phyloP scores from a whole-genome alignment of 2,888 invertebrate species.

The Heliconius ismenius region DNA sequence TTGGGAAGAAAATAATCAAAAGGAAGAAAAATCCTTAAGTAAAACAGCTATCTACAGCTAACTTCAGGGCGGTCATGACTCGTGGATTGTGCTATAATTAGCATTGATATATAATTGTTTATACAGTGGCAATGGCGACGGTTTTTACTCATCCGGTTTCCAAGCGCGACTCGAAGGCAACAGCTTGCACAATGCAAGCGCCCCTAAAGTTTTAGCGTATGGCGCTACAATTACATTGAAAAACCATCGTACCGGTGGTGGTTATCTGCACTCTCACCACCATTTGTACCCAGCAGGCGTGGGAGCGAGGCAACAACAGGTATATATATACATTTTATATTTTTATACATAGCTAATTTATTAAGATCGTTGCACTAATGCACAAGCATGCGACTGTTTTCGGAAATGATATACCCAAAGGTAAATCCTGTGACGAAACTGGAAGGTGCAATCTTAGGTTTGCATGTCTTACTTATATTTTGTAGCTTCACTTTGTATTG shows the following conservation, averaged over 20 bases:
- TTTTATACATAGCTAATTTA: not conserved
- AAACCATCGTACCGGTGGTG: conserved; percentile 96
- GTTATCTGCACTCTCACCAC: conserved; percentile 97
- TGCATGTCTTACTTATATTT: no score
- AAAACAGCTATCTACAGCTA: not conserved
- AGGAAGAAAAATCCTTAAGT: no score
- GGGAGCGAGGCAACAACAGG: conserved; percentile 96
- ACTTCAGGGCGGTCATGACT: not conserved
- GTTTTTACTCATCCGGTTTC: conserved; percentile 98
- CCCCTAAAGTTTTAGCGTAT: conserved; percentile 94
- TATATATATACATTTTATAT: conserved; percentile 56
- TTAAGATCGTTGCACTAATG: no score
- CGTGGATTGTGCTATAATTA: not conserved
- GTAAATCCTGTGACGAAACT: no score
- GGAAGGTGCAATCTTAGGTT: not conserved
- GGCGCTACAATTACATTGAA: conserved; percentile 94
- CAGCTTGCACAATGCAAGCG: conserved; percentile 94
- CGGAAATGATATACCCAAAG: no score
- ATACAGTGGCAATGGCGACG: conserved; percentile 95
- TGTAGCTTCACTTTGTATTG: no score
- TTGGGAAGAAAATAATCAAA: no score
- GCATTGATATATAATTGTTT: not conserved
- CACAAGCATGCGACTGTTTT: no score
- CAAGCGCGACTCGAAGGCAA: conserved; percentile 96
- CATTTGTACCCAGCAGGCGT: conserved; percentile 96